A percentile compares a stretch with the other conserved stretches of the same genome.
Conservation (phyloP, 2,797 vertebrate genomes). For the Babyrousa celebensis region DNA sequence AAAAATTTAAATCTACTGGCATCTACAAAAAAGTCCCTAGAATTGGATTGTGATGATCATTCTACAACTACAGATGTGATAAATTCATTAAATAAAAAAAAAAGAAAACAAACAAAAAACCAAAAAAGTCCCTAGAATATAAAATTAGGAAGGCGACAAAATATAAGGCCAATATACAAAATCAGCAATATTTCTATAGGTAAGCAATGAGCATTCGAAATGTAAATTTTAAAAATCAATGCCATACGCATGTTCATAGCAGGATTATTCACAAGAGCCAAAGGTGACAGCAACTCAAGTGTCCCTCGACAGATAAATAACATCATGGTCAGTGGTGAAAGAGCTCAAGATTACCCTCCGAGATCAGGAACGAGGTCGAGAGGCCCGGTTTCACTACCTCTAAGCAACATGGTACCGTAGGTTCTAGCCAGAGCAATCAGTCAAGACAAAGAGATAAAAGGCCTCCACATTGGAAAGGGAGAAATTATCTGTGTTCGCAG, state of each 20-base stretch:
- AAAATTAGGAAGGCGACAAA: neutral
- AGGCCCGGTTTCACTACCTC: neutral
- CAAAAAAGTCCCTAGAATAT: neutral
- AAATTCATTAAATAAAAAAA: too few species aligned
- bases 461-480: too few species aligned
- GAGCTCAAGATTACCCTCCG: neutral
- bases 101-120: too few species aligned
- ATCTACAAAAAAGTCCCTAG: neutral
- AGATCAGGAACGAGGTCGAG: too few species aligned
- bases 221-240: neutral
- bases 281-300: neutral
- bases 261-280: neutral
- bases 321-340: neutral
- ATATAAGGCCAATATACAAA: neutral
- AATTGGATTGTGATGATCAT: too few species aligned
- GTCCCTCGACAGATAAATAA: neutral
- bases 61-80: too few species aligned
- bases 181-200: neutral
- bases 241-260: neutral
- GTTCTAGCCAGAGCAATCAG: neutral
- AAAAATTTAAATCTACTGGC: neutral
- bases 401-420: neutral
- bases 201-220: neutral
- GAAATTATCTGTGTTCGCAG: too few species aligned
- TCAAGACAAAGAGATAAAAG: neutral